Conservation (phyloP, 2,888 invertebrate species). For the Philereme vetulata region DNA sequence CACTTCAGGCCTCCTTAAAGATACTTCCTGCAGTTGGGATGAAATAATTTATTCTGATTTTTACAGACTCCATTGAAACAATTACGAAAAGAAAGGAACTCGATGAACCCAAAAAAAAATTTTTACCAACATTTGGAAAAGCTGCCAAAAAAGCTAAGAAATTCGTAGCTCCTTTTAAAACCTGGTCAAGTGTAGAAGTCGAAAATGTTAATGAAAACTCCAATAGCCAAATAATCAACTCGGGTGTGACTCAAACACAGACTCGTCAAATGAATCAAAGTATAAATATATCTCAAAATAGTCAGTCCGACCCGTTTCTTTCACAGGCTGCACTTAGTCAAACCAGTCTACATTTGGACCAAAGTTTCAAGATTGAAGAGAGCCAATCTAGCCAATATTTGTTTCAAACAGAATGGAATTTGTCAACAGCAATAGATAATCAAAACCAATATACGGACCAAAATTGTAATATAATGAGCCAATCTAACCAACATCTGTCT, state of each 20-base stretch:
- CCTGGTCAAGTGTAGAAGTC: slow-evolving; percentile 9
- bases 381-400: neutral
- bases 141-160: slow-evolving; percentile 48
- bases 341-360: neutral
- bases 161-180: slow-evolving; percentile 56
- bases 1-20: too few species aligned
- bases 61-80: slow-evolving; percentile 1
- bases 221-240: slow-evolving; percentile 2
- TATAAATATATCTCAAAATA: neutral
- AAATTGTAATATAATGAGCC: too few species aligned
- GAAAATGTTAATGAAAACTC: slow-evolving; percentile 3
- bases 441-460: too few species aligned
- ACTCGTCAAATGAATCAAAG: neutral
- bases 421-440: too few species aligned
- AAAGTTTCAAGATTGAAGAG: neutral
- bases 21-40: too few species aligned
- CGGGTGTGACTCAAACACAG: too few species aligned
- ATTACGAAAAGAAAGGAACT: neutral
- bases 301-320: neutral
- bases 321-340: neutral
- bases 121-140: slow-evolving; percentile 51
- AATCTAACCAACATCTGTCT: neutral
- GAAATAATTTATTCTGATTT: neutral
- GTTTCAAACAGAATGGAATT: too few species aligned
- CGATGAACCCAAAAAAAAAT: slow-evolving; percentile 30